Conservation (phyloP, 1,140 invertebrate species). For the Campoletis sonorensis region DNA sequence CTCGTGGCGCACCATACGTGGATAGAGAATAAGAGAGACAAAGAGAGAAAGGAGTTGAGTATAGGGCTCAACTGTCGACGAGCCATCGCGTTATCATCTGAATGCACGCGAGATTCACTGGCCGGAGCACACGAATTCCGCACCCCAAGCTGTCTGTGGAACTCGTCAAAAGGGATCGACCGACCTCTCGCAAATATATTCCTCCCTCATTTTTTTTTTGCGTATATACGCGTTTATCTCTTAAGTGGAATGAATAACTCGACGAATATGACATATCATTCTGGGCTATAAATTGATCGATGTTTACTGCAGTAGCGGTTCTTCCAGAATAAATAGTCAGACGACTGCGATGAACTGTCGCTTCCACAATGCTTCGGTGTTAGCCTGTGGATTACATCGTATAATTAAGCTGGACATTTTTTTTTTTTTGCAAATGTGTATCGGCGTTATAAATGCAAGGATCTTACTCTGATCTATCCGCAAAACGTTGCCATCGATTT, state of each 20-base stretch:
- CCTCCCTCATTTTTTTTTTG: background rate
- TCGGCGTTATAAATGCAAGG: too few species aligned
- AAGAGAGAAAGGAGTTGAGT: background rate
- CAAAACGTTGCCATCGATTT: too few species aligned
- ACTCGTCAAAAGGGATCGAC: constrained; percentile 41
- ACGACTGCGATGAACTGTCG: too few species aligned
- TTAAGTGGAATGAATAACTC: constrained; percentile 13
- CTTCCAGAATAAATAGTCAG: too few species aligned
- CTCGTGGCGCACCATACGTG: background rate
- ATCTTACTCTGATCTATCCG: too few species aligned
- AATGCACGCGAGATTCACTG: constrained; percentile 29
- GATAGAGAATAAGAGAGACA: background rate
- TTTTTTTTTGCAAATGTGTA: too few species aligned
- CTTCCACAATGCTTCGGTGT: too few species aligned
- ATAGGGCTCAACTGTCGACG: constrained; percentile 32
- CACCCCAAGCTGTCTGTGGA: background rate
- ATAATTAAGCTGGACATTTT: too few species aligned
- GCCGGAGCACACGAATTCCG: too few species aligned
- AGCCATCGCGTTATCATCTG: constrained; percentile 29
- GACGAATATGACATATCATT: background rate
- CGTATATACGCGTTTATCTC: background rate
- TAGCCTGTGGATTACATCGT: too few species aligned
- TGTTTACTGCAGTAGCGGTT: too few species aligned
- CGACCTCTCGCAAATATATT: constrained; percentile 29
- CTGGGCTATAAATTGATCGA: too few species aligned